These are phyloP conservation scores for Euura lappo DNA, from an alignment of 1,140 invertebrate genomes.

Conservation along the genomic window DNA sequence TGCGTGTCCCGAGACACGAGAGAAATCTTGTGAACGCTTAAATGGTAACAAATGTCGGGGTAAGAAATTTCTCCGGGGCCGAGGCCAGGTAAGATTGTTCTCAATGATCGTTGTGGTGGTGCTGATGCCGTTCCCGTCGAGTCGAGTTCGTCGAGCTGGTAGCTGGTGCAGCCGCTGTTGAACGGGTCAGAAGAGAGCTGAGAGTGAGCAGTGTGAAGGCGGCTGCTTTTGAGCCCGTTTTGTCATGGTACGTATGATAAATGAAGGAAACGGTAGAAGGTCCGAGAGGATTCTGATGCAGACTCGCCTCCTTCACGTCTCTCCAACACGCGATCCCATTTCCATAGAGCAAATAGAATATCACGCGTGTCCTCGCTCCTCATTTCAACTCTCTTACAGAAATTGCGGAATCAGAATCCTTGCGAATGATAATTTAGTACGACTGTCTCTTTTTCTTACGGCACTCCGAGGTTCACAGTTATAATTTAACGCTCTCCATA, in stretches of 20 bases:
- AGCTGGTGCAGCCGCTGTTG: neutral
- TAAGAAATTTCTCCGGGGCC: conserved; percentile 24
- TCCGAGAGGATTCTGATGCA: conserved; percentile 10
- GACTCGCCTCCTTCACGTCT: conserved; percentile 13
- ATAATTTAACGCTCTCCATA: no score
- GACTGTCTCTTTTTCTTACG: no score
- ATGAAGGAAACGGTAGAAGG: conserved; percentile 46
- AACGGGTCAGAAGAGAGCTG: no score
- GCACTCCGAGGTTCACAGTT: no score
- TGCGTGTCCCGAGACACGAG: conserved; percentile 19
- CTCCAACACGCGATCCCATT: conserved; percentile 10
- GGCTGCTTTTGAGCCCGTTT: conserved; percentile 54
- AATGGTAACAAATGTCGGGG: conserved; percentile 58
- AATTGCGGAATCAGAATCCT: no score
- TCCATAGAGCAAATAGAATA: conserved; percentile 35
- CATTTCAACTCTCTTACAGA: neutral
- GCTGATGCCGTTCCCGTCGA: conserved; percentile 24
- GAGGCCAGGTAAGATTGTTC: neutral
- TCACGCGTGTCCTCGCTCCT: neutral
- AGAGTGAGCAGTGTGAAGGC: conserved; percentile 15
- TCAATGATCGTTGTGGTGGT: conserved; percentile 1
- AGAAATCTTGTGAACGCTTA: conserved; percentile 58
- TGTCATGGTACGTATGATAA: conserved; percentile 60
- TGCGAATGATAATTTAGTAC: no score
- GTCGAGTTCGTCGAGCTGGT: conserved; percentile 14